A percentile compares a stretch with the other conserved stretches of the same genome.
Evolutionary conservation across 2,797 vertebrate species (phyloP).

Genomic region (Protonibea diacanthus): DNA sequence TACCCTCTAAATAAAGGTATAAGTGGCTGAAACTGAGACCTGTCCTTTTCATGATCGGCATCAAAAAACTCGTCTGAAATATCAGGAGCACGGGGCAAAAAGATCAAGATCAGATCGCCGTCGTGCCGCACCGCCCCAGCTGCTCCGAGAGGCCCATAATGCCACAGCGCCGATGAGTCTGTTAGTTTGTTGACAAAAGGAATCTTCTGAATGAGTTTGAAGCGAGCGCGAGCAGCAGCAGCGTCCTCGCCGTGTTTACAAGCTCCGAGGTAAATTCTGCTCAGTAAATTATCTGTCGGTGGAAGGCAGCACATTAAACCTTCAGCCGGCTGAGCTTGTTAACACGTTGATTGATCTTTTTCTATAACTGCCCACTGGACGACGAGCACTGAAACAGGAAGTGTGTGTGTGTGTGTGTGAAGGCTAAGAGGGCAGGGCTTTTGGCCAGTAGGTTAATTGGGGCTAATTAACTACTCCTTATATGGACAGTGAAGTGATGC

Average conservation of each 20-base stretch:
- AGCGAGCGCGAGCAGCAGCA: not conserved
- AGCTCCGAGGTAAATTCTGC: slow-evolving; percentile 38
- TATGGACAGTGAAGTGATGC: slow-evolving; percentile 27
- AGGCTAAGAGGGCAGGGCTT: slow-evolving; percentile 15
- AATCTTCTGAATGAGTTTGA: not conserved
- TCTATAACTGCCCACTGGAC: not conserved
- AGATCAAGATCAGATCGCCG: not conserved
- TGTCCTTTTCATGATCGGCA: too few relatives aligned
- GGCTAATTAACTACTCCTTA: slow-evolving; percentile 55
- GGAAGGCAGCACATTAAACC: slow-evolving; percentile 42
- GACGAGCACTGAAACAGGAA: not conserved
- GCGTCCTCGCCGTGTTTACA: slow-evolving; percentile 33
- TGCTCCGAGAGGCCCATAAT: not conserved
- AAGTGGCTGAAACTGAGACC: too few relatives aligned
- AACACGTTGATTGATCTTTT: slow-evolving; percentile 66
- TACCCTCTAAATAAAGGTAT: not conserved
- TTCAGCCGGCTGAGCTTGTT: slow-evolving; percentile 62
- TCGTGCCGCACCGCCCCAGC: not conserved
- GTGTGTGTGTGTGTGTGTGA: slow-evolving; percentile 28
- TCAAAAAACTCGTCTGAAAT: not conserved
- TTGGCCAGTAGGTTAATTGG: slow-evolving; percentile 52
- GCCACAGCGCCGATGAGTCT: not conserved
- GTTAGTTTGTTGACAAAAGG: slow-evolving; percentile 6
- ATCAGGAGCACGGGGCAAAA: not conserved
- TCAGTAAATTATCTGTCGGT: slow-evolving; percentile 55